phyloP scores from a whole-genome alignment of 2,113 vertebrate genomes.

The Leuciscus idus region DNA sequence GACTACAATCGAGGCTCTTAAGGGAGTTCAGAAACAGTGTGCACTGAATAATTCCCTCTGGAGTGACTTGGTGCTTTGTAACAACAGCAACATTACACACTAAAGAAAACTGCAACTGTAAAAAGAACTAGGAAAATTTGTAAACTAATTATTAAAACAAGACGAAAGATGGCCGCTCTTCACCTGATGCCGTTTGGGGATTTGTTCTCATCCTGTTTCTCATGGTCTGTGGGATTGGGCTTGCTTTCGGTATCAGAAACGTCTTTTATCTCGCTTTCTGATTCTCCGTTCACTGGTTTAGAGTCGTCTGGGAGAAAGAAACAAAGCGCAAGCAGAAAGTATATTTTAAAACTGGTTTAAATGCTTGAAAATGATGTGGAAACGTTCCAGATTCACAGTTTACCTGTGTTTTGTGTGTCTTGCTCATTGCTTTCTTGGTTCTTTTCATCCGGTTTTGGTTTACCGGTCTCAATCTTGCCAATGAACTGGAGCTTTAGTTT shows the following conservation, averaged over 20 bases:
- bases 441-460: slow-evolving; percentile 76
- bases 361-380: neutral
- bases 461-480: slow-evolving; percentile 83
- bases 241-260: slow-evolving; percentile 65
- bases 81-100: too few relatives aligned
- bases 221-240: slow-evolving; percentile 65
- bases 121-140: neutral
- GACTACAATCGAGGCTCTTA: too few relatives aligned
- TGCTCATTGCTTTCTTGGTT: slow-evolving; percentile 72
- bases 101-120: neutral
- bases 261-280: slow-evolving; percentile 77
- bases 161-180: slow-evolving; percentile 1
- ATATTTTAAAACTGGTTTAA: neutral
- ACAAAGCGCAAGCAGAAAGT: neutral
- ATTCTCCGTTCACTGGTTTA: slow-evolving; percentile 88
- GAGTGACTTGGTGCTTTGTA: too few relatives aligned
- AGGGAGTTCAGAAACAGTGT: too few relatives aligned
- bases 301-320: slow-evolving; percentile 67
- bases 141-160: neutral
- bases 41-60: too few relatives aligned
- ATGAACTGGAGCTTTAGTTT: slow-evolving; percentile 93
- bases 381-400: neutral
- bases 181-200: slow-evolving; percentile 72
- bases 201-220: slow-evolving; percentile 64
- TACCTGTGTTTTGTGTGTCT: slow-evolving; percentile 73